Percentiles rank a stretch among this genome's conserved stretches.
These are phyloP conservation scores for Leptinotarsa tumamoca DNA, from an alignment of 2,888 invertebrate genomes.

Conservation along the genomic window DNA sequence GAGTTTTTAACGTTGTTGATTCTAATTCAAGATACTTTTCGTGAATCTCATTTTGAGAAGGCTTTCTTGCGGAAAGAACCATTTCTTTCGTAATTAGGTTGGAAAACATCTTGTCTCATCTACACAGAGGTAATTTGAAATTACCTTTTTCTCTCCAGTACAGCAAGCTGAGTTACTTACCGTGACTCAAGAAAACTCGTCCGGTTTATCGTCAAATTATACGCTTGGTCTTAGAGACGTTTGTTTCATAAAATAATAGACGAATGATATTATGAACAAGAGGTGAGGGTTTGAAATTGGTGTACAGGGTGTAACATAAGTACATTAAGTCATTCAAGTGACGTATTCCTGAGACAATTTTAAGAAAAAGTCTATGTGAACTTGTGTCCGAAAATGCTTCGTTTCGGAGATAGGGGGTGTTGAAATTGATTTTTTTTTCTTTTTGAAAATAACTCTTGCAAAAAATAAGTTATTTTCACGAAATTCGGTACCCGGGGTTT, in stretches of 20 bases:
- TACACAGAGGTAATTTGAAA: conserved; percentile 10
- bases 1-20: conserved; percentile 11
- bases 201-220: neutral
- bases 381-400: too few relatives aligned
- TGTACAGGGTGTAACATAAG: too few relatives aligned
- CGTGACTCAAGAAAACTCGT: neutral
- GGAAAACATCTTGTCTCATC: neutral
- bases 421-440: too few relatives aligned
- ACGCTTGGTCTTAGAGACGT: neutral
- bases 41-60: neutral
- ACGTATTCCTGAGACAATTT: too few relatives aligned
- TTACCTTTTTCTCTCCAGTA: neutral
- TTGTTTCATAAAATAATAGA: neutral
- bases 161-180: neutral
- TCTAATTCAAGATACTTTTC: conserved; percentile 10
- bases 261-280: too few relatives aligned
- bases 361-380: too few relatives aligned
- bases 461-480: too few relatives aligned
- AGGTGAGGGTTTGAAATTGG: too few relatives aligned
- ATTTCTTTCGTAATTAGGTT: neutral
- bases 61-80: neutral
- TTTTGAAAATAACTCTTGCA: too few relatives aligned
- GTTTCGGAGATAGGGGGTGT: too few relatives aligned
- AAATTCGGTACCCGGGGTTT: too few relatives aligned
- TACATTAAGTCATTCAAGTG: too few relatives aligned